Conservation (phyloP, 2,113 vertebrate genomes). For the Lycocorax pyrrhopterus region DNA sequence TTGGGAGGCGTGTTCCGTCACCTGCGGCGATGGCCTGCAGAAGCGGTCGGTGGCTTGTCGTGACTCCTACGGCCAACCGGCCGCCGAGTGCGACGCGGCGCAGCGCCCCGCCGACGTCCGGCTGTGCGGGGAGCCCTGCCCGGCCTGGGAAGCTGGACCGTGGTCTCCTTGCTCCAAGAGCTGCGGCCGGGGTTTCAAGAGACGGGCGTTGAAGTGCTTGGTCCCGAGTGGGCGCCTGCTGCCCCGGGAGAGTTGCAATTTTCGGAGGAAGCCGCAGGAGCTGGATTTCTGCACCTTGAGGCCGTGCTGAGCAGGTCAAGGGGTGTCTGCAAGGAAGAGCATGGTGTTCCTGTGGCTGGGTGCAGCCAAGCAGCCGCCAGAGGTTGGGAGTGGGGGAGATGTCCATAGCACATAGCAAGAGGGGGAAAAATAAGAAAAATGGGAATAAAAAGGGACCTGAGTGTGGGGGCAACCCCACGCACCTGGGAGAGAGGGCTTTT, state of each 20-base stretch:
- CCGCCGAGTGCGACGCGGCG: constrained; percentile 73
- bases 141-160: constrained; percentile 81
- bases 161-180: constrained; percentile 94
- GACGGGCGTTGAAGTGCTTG: constrained; percentile 81
- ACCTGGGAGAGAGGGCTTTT: not conserved
- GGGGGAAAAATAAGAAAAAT: not conserved
- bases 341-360: not conserved
- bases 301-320: constrained; percentile 76
- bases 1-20: constrained; percentile 88
- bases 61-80: constrained; percentile 71
- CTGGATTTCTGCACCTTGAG: constrained; percentile 92
- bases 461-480: not conserved
- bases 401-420: constrained; percentile 42
- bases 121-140: constrained; percentile 88
- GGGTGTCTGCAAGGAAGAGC: not conserved
- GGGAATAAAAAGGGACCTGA: not conserved
- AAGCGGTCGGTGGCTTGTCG: constrained; percentile 85
- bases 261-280: constrained; percentile 93
- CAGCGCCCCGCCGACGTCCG: constrained; percentile 80
- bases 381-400: constrained; percentile 6
- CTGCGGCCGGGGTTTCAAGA: constrained; percentile 93
- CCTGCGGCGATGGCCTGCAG: constrained; percentile 86
- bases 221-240: constrained; percentile 73
- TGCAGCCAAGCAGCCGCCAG: not conserved
- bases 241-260: constrained; percentile 85